These are phyloP conservation scores for Microctenopoma lineatum DNA, from an alignment of 2,797 vertebrate species.

Conservation along the genomic window DNA sequence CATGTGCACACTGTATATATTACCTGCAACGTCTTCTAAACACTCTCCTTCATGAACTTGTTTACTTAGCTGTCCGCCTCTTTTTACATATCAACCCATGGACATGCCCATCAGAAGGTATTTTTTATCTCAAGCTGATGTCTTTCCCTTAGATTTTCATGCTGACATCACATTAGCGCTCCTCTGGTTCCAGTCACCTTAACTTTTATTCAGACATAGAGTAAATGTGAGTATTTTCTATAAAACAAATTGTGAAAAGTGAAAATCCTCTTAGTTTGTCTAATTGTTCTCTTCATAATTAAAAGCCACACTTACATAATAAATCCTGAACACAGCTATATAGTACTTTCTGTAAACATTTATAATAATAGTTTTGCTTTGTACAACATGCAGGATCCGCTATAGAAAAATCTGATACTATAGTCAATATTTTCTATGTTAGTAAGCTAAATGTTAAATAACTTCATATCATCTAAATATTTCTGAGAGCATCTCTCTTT, in stretches of 20 bases:
- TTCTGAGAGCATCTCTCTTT: not conserved
- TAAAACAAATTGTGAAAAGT: too few relatives aligned
- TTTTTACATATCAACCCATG: slow-evolving; percentile 22
- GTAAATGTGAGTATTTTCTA: not conserved
- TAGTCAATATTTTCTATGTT: too few relatives aligned
- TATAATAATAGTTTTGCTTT: not conserved
- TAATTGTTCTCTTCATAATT: not conserved
- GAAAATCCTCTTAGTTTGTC: not conserved
- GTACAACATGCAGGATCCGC: not conserved
- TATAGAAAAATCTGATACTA: not conserved
- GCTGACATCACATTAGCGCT: slow-evolving; percentile 23
- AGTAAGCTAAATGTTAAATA: not conserved
- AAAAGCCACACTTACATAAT: not conserved
- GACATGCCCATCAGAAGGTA: slow-evolving; percentile 33
- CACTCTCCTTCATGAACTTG: slow-evolving; percentile 5
- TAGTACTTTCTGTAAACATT: not conserved
- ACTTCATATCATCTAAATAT: not conserved
- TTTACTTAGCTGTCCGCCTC: slow-evolving; percentile 34
- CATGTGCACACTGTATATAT: not conserved
- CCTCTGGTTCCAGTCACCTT: not conserved
- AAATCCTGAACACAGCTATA: not conserved
- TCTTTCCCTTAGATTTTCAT: slow-evolving; percentile 47
- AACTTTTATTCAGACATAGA: not conserved
- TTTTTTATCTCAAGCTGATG: slow-evolving; percentile 31
- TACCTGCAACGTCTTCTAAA: slow-evolving; percentile 1